These are phyloP conservation scores for Pachypanchax playfairii DNA, from an alignment of 2,113 vertebrate genomes.

Conservation along the genomic window DNA sequence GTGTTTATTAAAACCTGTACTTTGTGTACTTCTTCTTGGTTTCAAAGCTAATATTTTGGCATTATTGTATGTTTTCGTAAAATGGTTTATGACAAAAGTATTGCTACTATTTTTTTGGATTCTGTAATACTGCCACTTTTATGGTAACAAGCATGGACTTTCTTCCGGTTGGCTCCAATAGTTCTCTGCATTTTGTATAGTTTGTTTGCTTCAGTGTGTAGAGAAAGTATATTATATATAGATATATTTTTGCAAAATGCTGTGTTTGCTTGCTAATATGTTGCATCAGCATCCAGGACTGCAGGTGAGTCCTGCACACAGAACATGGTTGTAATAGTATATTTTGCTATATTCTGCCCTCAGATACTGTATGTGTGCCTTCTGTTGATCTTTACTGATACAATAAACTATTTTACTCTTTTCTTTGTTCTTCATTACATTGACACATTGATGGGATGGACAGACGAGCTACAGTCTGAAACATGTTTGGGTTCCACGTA, in stretches of 20 bases:
- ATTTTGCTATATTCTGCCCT: conserved; percentile 31
- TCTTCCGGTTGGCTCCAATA: conserved; percentile 33
- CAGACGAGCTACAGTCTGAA: too few relatives aligned
- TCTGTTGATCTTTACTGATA: conserved; percentile 57
- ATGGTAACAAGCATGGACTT: conserved; percentile 40
- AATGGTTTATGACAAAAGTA: conserved; percentile 61
- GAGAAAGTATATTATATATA: conserved; percentile 64
- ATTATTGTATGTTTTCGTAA: conserved; percentile 54
- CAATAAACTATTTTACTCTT: conserved; percentile 62
- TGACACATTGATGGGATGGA: too few relatives aligned
- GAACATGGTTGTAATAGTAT: conserved; percentile 18
- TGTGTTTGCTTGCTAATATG: conserved; percentile 50
- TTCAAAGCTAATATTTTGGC: conserved; percentile 66
- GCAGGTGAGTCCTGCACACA: conserved; percentile 12
- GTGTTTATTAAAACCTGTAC: conserved; percentile 35
- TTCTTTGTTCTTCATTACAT: neutral
- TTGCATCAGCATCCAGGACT: conserved; percentile 13
- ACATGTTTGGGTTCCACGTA: too few relatives aligned
- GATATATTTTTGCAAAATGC: conserved; percentile 76
- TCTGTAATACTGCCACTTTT: conserved; percentile 36
- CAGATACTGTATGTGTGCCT: conserved; percentile 58
- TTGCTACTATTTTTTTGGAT: conserved; percentile 52
- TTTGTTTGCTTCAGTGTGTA: conserved; percentile 56
- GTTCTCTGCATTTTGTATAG: conserved; percentile 69
- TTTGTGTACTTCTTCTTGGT: conserved; percentile 34